Evolutionary conservation across 2,113 vertebrate species (phyloP), one percentile per base, ranked within the genome.

Genomic region (Rhinoptilus africanus): DNA sequence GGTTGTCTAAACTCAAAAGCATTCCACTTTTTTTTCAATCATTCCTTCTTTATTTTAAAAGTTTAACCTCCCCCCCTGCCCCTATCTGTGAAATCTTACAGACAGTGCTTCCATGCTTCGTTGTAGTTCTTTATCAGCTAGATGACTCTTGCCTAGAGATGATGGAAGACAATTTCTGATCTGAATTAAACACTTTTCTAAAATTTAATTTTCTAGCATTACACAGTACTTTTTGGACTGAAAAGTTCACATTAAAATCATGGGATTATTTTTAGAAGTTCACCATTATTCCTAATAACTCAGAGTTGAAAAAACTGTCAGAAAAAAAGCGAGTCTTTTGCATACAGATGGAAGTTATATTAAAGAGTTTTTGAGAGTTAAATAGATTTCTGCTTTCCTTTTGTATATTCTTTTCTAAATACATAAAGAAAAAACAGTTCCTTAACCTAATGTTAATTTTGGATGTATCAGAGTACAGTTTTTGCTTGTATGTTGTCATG

Each of bases 271-370:
- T 93, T 96, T 72, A 72, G 43, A n/a, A 57, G 32, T 34, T 28
- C 15, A 51, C 3, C 20, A n/a, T 15, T 79, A 34, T 60, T 85
- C 28, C 8, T 63, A 50, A 11, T 14, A 85, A 85, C 9, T 54
- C 24, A 79, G n/a, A 83, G 5, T 11, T 73, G 11, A 72, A 92
- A 79, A 75, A 59, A n/a, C 3, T 21, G 4, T 67, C 9, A 41
- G 30, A 9, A 71, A n/a, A 22, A 50, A 85, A 10, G 1, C 0
- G 0, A 69, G 6, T 20, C 15, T 75, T 93, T 67, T 74, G 5
- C 26, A 35, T 60, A 30, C 0, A 0, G 2, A 28, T 57, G 6
- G 30, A 82, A 88, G 1, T 0, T 1, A 53, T n/a, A 15, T 45
- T 88, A 63, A 82, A 50, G 18, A 50, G 14, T 7, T 57, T 86